Percentiles rank a stretch among this genome's conserved stretches.
Evolutionary conservation across 1,140 invertebrate genomes (phyloP).

Genomic region (Pogonognathellus flavescens): DNA sequence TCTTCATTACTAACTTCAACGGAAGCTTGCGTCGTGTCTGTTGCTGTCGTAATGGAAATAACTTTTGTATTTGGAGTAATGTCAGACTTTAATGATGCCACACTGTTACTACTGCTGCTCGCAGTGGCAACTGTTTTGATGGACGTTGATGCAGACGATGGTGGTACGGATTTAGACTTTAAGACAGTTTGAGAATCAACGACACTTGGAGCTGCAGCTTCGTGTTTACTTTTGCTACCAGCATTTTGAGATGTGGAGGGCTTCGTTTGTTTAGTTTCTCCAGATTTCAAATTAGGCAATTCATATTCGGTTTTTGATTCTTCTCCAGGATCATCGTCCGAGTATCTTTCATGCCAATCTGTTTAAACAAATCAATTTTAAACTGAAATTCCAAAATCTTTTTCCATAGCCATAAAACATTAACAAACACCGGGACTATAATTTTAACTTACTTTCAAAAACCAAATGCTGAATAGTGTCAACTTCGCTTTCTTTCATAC

Average conservation of each 20-base stretch:
- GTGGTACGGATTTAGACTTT: background rate
- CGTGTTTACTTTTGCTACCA: background rate
- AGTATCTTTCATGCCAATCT: constrained; percentile 39
- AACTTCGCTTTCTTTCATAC: constrained; percentile 42
- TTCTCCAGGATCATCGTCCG: constrained; percentile 4
- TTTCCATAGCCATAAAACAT: too few species aligned
- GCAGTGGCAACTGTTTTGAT: background rate
- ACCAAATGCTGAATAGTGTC: constrained; percentile 57
- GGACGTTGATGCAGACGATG: background rate
- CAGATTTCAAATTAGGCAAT: background rate
- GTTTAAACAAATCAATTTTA: background rate
- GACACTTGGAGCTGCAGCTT: background rate
- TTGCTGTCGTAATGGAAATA: background rate
- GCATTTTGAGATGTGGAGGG: background rate
- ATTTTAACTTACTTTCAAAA: constrained; percentile 60
- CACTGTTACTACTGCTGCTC: background rate
- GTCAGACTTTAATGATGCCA: background rate
- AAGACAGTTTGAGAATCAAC: background rate
- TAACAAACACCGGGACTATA: too few species aligned
- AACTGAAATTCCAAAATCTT: background rate
- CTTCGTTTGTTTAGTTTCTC: background rate
- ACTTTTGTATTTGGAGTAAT: background rate
- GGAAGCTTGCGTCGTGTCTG: background rate
- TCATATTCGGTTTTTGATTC: background rate
- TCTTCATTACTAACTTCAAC: constrained; percentile 6